Conservation (phyloP, 2,888 invertebrate species). For the Lagria hirta region DNA sequence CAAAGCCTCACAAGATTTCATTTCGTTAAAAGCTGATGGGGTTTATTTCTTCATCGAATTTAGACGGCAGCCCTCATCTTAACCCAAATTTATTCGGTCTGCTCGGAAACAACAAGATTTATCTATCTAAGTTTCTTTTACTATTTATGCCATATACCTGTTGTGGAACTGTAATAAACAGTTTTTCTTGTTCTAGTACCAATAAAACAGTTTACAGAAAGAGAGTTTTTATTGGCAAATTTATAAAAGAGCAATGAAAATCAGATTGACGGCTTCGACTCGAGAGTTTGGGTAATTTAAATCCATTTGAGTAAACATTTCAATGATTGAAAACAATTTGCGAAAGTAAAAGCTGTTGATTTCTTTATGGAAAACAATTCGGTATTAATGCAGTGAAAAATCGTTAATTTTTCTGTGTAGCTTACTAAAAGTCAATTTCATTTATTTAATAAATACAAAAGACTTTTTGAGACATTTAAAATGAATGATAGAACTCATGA, state of each 20-base stretch:
- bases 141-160: too few relatives aligned
- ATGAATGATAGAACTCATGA: too few relatives aligned
- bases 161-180: too few relatives aligned
- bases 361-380: too few relatives aligned
- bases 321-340: conserved; percentile 31
- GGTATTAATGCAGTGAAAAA: too few relatives aligned
- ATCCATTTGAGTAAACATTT: conserved; percentile 34
- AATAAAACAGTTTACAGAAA: conserved; percentile 27
- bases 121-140: conserved; percentile 12
- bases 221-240: conserved; percentile 23
- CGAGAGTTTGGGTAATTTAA: conserved; percentile 37
- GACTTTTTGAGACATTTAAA: too few relatives aligned
- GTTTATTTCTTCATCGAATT: conserved; percentile 32
- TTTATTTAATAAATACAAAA: too few relatives aligned
- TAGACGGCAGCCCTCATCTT: conserved; percentile 13
- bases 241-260: conserved; percentile 26
- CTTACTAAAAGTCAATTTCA: too few relatives aligned
- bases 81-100: conserved; percentile 25
- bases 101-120: conserved; percentile 9
- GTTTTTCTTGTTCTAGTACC: conserved; percentile 30
- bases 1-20: conserved; percentile 33
- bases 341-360: conserved; percentile 30
- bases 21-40: conserved; percentile 37
- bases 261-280: conserved; percentile 37
- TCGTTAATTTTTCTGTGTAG: too few relatives aligned